These are phyloP conservation scores for Coracopsis vasa DNA, from an alignment of 2,113 vertebrate species.

Conservation along the genomic window DNA sequence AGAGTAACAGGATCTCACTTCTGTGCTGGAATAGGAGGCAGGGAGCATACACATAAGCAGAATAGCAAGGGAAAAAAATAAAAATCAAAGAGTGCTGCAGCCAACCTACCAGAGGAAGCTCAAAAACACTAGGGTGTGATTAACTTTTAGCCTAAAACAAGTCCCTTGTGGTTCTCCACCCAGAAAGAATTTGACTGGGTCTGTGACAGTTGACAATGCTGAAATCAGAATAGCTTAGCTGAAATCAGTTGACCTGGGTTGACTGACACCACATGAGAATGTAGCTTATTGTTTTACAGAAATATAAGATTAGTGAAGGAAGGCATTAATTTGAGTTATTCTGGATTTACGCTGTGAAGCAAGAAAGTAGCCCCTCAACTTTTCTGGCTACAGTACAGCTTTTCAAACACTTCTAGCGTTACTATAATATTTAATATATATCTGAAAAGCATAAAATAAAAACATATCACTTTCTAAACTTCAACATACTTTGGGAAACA, in stretches of 20 bases:
- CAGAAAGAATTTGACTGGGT: background rate
- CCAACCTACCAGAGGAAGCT: background rate
- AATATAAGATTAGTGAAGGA: background rate
- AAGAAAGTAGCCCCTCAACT: background rate
- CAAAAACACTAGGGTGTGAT: background rate
- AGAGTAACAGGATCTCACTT: background rate
- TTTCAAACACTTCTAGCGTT: background rate
- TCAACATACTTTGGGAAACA: background rate
- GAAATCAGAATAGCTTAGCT: background rate
- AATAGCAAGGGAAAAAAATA: background rate
- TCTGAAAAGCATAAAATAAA: background rate
- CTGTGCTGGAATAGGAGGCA: background rate
- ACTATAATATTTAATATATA: background rate
- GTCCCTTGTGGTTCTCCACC: background rate
- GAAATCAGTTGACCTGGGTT: background rate
- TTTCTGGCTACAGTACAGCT: background rate
- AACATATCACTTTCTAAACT: background rate
- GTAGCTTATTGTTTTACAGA: background rate
- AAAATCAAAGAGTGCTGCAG: background rate
- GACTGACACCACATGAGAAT: background rate
- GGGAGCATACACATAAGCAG: background rate
- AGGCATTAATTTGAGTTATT: background rate
- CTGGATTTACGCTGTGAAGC: background rate
- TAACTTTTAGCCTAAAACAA: background rate
- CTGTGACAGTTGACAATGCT: background rate